A percentile compares a stretch with the other conserved stretches of the same genome.
These are phyloP conservation scores for Apantesis nais DNA, from an alignment of 2,888 invertebrate genomes.

Conservation along the genomic window DNA sequence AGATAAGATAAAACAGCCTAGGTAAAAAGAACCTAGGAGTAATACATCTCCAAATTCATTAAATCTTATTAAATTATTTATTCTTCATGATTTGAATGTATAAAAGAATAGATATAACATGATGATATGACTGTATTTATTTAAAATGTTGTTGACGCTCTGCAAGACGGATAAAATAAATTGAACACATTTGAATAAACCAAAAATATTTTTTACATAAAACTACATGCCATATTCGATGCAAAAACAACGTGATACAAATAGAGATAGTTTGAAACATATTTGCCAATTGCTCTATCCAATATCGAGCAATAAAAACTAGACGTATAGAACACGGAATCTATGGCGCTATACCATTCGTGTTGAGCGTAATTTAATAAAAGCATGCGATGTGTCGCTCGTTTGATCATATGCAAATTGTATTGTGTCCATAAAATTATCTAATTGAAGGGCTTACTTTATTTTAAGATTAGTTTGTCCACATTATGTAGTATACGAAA, in stretches of 20 bases:
- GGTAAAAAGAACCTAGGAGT: neutral
- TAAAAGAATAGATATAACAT: neutral
- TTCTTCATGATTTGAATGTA: neutral
- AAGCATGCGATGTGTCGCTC: slow-evolving; percentile 27
- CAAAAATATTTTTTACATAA: neutral
- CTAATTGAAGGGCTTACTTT: neutral
- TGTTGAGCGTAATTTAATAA: slow-evolving; percentile 34
- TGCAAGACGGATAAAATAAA: neutral
- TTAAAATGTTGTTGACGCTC: neutral
- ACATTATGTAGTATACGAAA: neutral
- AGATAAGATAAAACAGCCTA: neutral
- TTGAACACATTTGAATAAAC: neutral
- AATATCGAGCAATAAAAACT: slow-evolving; percentile 22
- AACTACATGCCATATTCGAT: neutral
- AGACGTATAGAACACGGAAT: slow-evolving; percentile 27
- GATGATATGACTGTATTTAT: neutral
- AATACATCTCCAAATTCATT: neutral
- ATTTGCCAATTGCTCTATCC: slow-evolving; percentile 13
- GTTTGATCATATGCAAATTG: slow-evolving; percentile 3
- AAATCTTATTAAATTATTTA: neutral
- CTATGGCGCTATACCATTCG: slow-evolving; percentile 32
- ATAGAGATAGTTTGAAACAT: slow-evolving; percentile 11
- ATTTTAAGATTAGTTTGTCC: neutral
- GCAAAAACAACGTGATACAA: slow-evolving; percentile 1
- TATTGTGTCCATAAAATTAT: neutral